Evolutionary conservation across 2,797 vertebrate genomes (phyloP).

Genomic region (Lacerta viridis): DNA sequence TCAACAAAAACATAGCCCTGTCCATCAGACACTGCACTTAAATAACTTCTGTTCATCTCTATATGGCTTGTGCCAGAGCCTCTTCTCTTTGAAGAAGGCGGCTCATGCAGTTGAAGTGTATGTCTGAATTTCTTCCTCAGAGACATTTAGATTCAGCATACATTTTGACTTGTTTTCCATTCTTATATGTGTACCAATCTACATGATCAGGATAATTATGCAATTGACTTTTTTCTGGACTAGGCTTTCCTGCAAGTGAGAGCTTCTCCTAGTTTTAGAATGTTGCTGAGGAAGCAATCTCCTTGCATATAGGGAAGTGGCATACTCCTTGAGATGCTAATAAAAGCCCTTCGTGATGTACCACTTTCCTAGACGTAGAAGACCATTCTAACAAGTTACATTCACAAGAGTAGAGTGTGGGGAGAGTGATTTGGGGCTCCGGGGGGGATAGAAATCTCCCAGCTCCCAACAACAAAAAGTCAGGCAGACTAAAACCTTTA

Average conservation of each 20-base stretch:
- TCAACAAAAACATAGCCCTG: neutral
- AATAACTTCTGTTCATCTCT: neutral
- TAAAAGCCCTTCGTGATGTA: neutral
- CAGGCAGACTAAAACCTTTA: neutral
- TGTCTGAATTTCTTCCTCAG: neutral
- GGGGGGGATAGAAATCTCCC: no score
- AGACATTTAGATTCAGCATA: neutral
- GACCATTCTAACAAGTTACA: neutral
- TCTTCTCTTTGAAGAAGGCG: neutral
- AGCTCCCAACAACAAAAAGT: neutral
- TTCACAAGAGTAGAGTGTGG: no score
- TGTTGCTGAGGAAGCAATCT: no score
- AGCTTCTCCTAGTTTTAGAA: neutral
- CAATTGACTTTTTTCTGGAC: neutral
- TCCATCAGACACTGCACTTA: neutral
- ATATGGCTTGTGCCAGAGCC: neutral
- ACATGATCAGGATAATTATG: neutral
- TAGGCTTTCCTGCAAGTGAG: neutral
- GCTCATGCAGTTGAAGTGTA: neutral
- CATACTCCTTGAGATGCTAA: neutral
- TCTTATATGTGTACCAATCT: neutral
- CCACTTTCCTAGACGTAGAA: neutral
- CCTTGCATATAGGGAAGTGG: neutral
- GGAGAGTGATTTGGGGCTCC: neutral
- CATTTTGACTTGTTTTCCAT: neutral